These are phyloP conservation scores for Euura lappo DNA, from an alignment of 1,140 invertebrate species.

Conservation along the genomic window DNA sequence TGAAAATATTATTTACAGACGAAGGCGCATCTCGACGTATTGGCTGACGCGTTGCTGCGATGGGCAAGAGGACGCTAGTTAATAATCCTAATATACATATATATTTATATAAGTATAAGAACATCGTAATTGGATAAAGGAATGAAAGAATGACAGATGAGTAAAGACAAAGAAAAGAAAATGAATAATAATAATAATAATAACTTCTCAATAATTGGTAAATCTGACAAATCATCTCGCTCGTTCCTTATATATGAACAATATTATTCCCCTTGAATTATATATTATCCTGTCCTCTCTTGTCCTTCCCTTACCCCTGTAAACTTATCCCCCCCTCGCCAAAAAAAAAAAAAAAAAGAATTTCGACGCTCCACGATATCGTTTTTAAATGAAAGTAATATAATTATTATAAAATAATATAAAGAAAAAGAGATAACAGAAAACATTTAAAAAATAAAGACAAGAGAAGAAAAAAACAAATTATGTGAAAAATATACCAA, in stretches of 20 bases:
- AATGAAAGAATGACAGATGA: constrained; percentile 10
- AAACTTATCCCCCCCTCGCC: no score
- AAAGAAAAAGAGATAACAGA: neutral
- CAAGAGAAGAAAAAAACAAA: neutral
- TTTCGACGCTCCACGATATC: no score
- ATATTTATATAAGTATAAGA: constrained; percentile 12
- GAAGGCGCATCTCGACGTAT: constrained; percentile 91
- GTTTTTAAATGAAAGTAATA: no score
- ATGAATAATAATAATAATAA: neutral
- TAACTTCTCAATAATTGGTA: constrained; percentile 10
- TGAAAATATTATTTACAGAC: constrained; percentile 72
- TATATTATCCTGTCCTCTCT: no score
- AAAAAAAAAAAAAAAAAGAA: no score
- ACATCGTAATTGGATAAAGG: neutral
- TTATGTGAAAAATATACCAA: constrained; percentile 20
- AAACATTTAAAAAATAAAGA: neutral
- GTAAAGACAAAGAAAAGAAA: constrained; percentile 13
- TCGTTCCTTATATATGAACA: neutral
- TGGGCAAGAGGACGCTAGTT: constrained; percentile 89
- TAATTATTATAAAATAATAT: no score
- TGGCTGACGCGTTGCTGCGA: constrained; percentile 89
- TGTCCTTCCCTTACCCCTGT: no score
- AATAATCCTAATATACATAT: constrained; percentile 8
- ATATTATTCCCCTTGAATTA: no score
- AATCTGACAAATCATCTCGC: neutral